Evolutionary conservation across 2,888 invertebrate genomes (phyloP).

Genomic region (Sympetrum striolatum): DNA sequence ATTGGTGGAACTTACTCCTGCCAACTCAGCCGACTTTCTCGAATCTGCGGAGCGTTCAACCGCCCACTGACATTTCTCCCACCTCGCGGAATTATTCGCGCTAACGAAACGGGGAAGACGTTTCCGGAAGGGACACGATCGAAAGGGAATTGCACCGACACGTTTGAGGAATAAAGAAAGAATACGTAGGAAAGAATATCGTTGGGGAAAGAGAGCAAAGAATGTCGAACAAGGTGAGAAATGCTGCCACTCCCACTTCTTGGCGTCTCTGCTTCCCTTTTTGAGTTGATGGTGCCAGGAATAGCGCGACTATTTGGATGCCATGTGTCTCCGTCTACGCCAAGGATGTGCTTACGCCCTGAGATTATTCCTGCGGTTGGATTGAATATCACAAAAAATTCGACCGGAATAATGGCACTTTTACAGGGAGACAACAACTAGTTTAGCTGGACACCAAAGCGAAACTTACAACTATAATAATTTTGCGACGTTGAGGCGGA

Average conservation of each 20-base stretch:
- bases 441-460: no score
- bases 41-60: conserved; percentile 22
- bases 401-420: no score
- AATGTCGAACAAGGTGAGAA: not conserved
- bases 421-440: no score
- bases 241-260: not conserved
- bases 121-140: not conserved
- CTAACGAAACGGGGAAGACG: not conserved
- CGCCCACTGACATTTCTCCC: not conserved
- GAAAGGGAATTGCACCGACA: not conserved
- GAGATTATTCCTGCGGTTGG: no score
- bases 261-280: not conserved
- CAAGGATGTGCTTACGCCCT: not conserved
- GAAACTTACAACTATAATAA: no score
- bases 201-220: not conserved
- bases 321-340: not conserved
- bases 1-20: not conserved
- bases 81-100: not conserved
- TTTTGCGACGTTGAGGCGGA: no score
- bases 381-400: no score
- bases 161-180: not conserved
- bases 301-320: not conserved
- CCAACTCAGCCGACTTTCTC: conserved; percentile 8
- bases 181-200: not conserved
- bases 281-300: not conserved